A percentile compares a stretch with the other conserved stretches of the same genome.
Conservation (phyloP, 2,888 invertebrate genomes). For the Rotaria socialis region DNA sequence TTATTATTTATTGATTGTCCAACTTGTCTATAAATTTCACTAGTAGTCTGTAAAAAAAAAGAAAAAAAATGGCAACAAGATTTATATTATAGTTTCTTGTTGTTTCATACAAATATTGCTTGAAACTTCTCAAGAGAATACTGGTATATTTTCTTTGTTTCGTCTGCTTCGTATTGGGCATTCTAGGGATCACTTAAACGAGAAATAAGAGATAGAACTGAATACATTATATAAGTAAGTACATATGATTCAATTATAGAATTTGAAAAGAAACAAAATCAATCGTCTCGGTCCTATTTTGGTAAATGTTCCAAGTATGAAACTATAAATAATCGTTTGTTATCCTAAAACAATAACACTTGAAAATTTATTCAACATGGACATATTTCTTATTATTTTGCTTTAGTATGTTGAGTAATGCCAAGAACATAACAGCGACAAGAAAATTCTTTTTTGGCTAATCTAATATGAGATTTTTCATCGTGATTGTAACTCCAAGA, state of each 20-base stretch:
- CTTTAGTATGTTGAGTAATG: no score
- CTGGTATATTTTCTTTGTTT: not conserved
- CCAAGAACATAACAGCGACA: no score
- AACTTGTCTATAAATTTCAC: not conserved
- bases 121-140: not conserved
- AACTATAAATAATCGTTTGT: no score
- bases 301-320: no score
- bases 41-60: not conserved
- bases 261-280: no score
- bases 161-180: not conserved
- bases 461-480: not conserved
- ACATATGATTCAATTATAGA: no score
- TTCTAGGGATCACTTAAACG: not conserved
- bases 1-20: not conserved
- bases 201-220: no score
- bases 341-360: no score
- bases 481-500: not conserved
- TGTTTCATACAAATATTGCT: not conserved
- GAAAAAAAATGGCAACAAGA: not conserved
- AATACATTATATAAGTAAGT: no score
- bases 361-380: no score
- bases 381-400: no score
- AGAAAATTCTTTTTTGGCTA: not conserved
- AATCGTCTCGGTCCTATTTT: no score
- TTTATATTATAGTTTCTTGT: not conserved